Evolutionary conservation across 2,888 invertebrate species (phyloP).

Genomic region (Dryococelus australis): DNA sequence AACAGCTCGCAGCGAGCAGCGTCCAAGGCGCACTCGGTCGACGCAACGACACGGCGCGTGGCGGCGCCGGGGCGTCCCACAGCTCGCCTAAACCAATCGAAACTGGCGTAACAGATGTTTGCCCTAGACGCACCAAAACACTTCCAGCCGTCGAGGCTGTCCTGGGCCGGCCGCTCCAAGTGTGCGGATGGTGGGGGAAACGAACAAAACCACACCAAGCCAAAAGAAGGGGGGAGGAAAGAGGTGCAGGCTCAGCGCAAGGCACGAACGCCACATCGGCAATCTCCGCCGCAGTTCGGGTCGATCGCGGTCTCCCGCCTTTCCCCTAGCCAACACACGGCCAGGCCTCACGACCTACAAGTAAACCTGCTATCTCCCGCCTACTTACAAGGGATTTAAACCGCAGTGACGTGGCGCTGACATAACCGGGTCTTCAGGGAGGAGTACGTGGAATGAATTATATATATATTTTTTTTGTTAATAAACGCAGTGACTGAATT

Average conservation of each 20-base stretch:
- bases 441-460: too few species aligned
- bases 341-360: neutral
- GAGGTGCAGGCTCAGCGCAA: neutral
- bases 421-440: too few species aligned
- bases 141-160: neutral
- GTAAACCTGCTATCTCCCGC: neutral
- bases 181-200: neutral
- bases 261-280: conserved; percentile 20
- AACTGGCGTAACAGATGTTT: neutral
- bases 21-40: neutral
- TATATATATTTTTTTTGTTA: too few species aligned
- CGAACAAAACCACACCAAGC: too few species aligned
- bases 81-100: neutral
- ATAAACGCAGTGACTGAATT: too few species aligned
- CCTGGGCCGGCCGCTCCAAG: neutral
- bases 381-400: neutral
- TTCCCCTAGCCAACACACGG: neutral
- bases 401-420: too few species aligned
- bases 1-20: neutral
- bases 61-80: neutral
- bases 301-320: neutral
- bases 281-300: conserved; percentile 26
- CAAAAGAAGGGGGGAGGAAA: neutral
- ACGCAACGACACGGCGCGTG: neutral
- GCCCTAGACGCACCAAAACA: neutral